phyloP scores from a whole-genome alignment of 2,797 vertebrate species.

The Danio albolineatus region DNA sequence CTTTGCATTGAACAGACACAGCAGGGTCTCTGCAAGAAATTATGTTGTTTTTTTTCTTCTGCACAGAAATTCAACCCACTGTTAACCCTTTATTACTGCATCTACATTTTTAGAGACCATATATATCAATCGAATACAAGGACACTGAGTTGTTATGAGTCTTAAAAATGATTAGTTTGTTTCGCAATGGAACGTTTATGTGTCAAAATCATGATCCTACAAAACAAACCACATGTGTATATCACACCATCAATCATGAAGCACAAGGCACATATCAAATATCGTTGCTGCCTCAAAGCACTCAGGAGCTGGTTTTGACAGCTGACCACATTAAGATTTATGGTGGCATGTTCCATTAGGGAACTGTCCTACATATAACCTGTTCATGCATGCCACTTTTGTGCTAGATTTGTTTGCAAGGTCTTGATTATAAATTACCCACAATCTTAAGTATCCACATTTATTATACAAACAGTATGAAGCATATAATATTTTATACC shows the following conservation, averaged over 20 bases:
- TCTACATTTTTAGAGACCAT: conserved; percentile 54
- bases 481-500: neutral
- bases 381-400: neutral
- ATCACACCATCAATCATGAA: conserved; percentile 64
- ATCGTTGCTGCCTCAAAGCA: neutral
- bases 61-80: conserved; percentile 54
- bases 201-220: neutral
- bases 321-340: conserved; percentile 50
- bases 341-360: neutral
- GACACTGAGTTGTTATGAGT: neutral
- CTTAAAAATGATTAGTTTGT: conserved; percentile 1
- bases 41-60: conserved; percentile 57
- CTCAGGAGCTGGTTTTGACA: conserved; percentile 34
- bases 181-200: neutral
- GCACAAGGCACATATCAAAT: conserved; percentile 65
- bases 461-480: neutral
- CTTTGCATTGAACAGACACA: conserved; percentile 36
- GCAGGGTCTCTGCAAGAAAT: conserved; percentile 52
- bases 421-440: neutral
- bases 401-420: neutral
- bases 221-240: conserved; percentile 58
- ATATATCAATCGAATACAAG: too few species aligned
- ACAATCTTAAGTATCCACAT: neutral
- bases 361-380: conserved; percentile 31
- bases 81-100: conserved; percentile 73